phyloP scores from a whole-genome alignment of 2,797 vertebrate species.

The Nyctalus aviator region DNA sequence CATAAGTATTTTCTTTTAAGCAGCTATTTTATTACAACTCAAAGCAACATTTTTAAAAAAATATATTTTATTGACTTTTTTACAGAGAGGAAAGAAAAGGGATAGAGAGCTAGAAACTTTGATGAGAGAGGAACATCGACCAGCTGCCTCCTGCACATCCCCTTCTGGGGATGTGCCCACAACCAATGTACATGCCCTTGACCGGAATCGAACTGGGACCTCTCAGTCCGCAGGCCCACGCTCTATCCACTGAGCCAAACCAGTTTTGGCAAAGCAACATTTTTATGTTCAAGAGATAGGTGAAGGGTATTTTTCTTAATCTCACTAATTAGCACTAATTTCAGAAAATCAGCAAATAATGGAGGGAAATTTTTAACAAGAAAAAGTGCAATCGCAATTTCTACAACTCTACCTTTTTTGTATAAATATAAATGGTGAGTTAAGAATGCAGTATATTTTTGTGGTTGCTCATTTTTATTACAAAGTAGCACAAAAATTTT shows the following conservation, averaged over 20 bases:
- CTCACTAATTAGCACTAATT: not conserved
- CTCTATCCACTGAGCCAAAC: too few relatives aligned
- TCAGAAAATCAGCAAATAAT: slow-evolving; percentile 8
- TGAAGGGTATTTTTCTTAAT: not conserved
- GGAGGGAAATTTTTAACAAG: not conserved
- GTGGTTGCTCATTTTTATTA: not conserved
- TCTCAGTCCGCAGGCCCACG: too few relatives aligned
- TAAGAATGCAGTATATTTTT: not conserved
- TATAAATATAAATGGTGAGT: not conserved
- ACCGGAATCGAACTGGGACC: too few relatives aligned
- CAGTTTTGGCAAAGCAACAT: not conserved
- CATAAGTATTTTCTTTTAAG: not conserved
- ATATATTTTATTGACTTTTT: too few relatives aligned
- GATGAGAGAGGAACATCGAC: too few relatives aligned
- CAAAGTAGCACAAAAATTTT: not conserved
- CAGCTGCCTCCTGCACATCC: too few relatives aligned
- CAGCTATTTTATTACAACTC: not conserved
- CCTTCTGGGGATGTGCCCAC: too few relatives aligned
- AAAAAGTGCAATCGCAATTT: not conserved
- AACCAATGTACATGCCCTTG: too few relatives aligned
- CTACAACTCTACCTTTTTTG: not conserved
- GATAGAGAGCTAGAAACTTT: too few relatives aligned
- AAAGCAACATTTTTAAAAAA: not conserved
- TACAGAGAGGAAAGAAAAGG: too few relatives aligned
- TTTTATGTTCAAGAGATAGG: not conserved